Base-by-base conservation (phyloP, 2,797 vertebrate species). In the Sebastiscus albofasciatus region DNA sequence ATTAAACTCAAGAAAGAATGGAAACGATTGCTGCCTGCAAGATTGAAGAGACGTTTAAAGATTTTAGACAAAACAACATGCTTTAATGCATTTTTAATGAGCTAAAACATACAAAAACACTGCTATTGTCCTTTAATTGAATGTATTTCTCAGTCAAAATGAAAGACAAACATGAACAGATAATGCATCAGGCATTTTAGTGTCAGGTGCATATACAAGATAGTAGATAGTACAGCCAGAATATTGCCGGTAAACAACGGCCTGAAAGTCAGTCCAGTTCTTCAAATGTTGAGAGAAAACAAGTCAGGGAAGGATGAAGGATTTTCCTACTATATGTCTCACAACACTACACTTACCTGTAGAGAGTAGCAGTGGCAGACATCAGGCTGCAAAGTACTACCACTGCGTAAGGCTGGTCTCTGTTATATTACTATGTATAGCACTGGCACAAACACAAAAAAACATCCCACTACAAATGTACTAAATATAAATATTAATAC, bases 321-420 rank as follows among this genome's bases (percentile, higher is more conserved):
- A 42, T 42, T 42, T 42, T 42, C 39, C 39, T 42, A 97, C 97
- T 96, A 97, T 93, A 97, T 95, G 96, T 96, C 96, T 96, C 94
- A 95, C 93, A 96, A 36, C 8, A 39, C 4, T 5, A 96, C 96
- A 97, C 94, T 96, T 96, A 97, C 97, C 96, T 96, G 96, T 95
- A 96, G 95, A 96, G 95, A 96, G 18, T 22, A 11, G 34, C 60
- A 67, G 20, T 4, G 68, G 26, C 26, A 52, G 18, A 49, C 14
- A 58, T 18, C 8, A 49, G 18, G 4, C 22, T 14, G 13, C 33
- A 39, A 27, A 67, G 11, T 8, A 33, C 4, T 13, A 27, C 11
- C 29, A 11, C 16, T 52, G 52, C 8, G 1, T n/a, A 20, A 16
- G 2, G 5, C 68, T 65, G 14, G 7, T 68, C 27, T 68, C 55